These are phyloP conservation scores for Lycia hirtaria DNA, from an alignment of 2,888 invertebrate species.

Conservation along the genomic window DNA sequence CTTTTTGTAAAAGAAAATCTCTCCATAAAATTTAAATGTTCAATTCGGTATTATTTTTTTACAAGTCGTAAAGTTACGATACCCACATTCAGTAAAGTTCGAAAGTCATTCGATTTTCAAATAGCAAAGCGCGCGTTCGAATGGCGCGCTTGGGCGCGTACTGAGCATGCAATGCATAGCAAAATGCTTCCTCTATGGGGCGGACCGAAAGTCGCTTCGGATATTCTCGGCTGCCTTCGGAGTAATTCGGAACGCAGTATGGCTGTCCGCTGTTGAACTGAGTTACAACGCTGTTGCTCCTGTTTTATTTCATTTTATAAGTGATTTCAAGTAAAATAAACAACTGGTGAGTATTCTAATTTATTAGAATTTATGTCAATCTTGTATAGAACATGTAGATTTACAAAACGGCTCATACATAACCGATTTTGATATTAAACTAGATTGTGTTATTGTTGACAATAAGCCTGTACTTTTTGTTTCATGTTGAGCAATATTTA, in stretches of 20 bases:
- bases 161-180: conserved; percentile 65
- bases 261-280: conserved; percentile 71
- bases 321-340: conserved; percentile 42
- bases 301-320: conserved; percentile 43
- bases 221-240: conserved; percentile 64
- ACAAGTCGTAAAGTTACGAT: conserved; percentile 12
- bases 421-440: conserved; percentile 14
- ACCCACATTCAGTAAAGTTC: conserved; percentile 24
- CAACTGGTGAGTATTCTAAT: conserved; percentile 58
- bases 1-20: background rate
- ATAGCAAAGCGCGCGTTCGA: conserved; percentile 48
- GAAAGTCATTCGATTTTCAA: conserved; percentile 45
- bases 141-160: conserved; percentile 72
- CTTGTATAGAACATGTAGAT: background rate
- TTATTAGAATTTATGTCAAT: background rate
- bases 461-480: conserved; percentile 52
- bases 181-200: conserved; percentile 34
- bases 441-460: conserved; percentile 42
- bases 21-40: background rate
- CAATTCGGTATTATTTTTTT: background rate
- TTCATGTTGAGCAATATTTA: conserved; percentile 5
- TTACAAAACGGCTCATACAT: background rate
- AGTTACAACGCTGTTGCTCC: conserved; percentile 61
- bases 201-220: conserved; percentile 39
- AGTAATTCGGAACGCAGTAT: conserved; percentile 63